Evolutionary conservation across 1,140 invertebrate genomes (phyloP), one percentile per base, ranked within the genome.

Genomic region (Drosophila obscura): DNA sequence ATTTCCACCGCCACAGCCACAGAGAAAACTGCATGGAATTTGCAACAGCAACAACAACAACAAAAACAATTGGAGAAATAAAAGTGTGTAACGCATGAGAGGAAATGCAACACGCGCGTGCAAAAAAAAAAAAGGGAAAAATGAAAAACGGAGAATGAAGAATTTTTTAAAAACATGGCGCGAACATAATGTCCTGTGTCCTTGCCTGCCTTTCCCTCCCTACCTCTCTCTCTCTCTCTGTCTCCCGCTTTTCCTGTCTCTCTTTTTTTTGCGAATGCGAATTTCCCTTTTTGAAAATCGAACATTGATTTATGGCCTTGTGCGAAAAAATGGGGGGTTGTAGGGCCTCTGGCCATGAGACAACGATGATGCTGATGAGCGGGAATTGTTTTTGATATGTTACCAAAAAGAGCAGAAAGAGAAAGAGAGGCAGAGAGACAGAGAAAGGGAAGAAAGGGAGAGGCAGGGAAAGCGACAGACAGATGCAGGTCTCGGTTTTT

Each of bases 181-280:
- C 72, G 75, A 88, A 88, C 83, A 88, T 88, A 81, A 88, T 84
- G 83, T 84, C 83, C 80, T 87, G 80, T 77, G 72, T 80, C 80
- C 77, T 84, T 77, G 71, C 55, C 69, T 81, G 60, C 61, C 56
- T 50, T 46, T 69, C 49, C 16, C 41, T 41, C 58, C 41, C 50
- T 59, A 64, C 63, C 65, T 58, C 43, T 65, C 45, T 71, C 43
- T 55, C 59, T 57, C 43, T 41, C 35, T 55, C 46, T 74, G 66
- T 65, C 62, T 60, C 50, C 49, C 59, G 55, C 26, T 41, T 56
- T 44, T 48, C 41, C 65, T 67, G 49, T 72, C 46, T 78, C 63
- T 71, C 55, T 64, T 61, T 63, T 73, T 61, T 61, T 85, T 71
- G 63, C 67, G 66, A 52, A 55, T 72, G 67, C 56, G 59, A 73